Conservation (phyloP, 1,140 invertebrate genomes). For the Daktulosphaira vitifoliae region DNA sequence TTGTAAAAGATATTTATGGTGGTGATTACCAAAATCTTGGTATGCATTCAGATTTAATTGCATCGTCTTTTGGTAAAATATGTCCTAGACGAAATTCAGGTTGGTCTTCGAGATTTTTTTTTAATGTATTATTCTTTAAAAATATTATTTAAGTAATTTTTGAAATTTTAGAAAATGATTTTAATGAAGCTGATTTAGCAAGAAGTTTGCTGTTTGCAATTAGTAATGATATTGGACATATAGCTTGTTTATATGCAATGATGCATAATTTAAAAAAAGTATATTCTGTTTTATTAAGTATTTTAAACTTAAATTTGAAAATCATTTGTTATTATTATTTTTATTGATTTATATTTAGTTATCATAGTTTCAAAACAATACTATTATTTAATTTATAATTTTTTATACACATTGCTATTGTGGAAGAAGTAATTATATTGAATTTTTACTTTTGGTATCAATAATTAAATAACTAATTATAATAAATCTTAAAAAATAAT, state of each 20-base stretch:
- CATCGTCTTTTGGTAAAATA: constrained; percentile 66
- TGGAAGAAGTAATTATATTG: too few species aligned
- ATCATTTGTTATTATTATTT: too few species aligned
- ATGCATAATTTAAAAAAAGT: constrained; percentile 54
- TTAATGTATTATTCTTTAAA: not conserved
- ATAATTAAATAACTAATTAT: too few species aligned
- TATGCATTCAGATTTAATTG: constrained; percentile 61
- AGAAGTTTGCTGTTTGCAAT: constrained; percentile 62
- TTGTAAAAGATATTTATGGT: constrained; percentile 69
- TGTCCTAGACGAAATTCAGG: constrained; percentile 36
- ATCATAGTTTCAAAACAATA: too few species aligned
- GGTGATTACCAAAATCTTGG: constrained; percentile 53
- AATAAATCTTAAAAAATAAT: too few species aligned
- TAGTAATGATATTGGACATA: constrained; percentile 70
- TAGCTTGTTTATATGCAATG: constrained; percentile 61
- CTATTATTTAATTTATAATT: too few species aligned
- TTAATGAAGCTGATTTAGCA: constrained; percentile 58
- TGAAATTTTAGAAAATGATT: constrained; percentile 40
- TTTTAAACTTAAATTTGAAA: too few species aligned
- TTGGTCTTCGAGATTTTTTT: not conserved
- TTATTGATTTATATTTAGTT: too few species aligned
- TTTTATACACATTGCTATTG: too few species aligned
- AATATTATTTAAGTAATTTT: not conserved
- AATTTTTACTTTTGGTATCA: too few species aligned
- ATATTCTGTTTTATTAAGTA: constrained; percentile 11